These are phyloP conservation scores for Macropis europaea DNA, from an alignment of 2,888 invertebrate species.

Conservation along the genomic window DNA sequence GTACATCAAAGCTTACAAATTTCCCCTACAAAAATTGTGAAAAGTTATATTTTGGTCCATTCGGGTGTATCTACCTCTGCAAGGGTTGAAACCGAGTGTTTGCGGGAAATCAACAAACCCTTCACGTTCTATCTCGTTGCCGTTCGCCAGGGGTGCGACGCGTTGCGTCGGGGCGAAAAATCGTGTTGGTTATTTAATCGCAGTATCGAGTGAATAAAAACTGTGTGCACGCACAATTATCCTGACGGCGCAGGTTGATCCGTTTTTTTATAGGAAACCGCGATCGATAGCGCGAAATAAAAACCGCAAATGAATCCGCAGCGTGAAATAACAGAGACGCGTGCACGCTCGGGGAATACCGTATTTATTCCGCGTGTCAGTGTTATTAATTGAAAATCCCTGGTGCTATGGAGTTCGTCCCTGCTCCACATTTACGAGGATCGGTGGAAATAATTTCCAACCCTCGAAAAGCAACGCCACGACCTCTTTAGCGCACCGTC, in stretches of 20 bases:
- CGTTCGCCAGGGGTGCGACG: too few species aligned
- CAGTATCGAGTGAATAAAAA: neutral
- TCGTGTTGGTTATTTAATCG: neutral
- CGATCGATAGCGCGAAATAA: neutral
- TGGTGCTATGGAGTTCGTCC: neutral
- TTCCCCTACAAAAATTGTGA: too few species aligned
- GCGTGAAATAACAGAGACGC: neutral
- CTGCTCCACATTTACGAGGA: neutral
- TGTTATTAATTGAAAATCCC: constrained; percentile 29
- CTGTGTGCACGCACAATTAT: neutral
- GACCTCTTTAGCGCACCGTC: too few species aligned
- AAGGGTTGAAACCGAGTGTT: too few species aligned
- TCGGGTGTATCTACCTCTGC: too few species aligned
- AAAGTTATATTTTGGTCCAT: too few species aligned
- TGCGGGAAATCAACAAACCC: too few species aligned
- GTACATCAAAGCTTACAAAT: too few species aligned
- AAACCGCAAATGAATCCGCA: neutral
- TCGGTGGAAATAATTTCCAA: neutral
- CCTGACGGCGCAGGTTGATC: neutral
- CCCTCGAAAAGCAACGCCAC: too few species aligned
- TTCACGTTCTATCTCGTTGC: neutral
- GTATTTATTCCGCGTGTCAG: constrained; percentile 4
- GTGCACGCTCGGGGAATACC: neutral
- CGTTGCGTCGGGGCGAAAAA: neutral
- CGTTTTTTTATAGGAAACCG: neutral